Conservation (phyloP, 2,888 invertebrate genomes). For the Piscicola geometra region DNA sequence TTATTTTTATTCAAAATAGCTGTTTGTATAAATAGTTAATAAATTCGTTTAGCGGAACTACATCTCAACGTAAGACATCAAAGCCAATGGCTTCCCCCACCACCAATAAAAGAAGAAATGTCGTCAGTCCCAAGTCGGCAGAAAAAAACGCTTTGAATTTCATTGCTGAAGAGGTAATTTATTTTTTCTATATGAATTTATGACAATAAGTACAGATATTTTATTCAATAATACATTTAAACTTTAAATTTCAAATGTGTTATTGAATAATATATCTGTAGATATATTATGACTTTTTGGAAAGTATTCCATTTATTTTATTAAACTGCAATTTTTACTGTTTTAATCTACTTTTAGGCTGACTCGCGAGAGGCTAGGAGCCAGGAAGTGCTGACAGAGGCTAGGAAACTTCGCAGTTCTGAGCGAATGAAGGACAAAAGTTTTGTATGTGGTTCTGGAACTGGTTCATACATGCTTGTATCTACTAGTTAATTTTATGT, state of each 20-base stretch:
- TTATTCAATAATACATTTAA: too few relatives aligned
- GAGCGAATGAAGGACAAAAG: constrained; percentile 29
- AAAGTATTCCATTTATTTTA: too few relatives aligned
- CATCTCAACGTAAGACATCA: too few relatives aligned
- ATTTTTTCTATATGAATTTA: not conserved
- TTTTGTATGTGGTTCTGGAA: not conserved
- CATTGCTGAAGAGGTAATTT: constrained; percentile 35
- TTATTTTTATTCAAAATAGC: too few relatives aligned
- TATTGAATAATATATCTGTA: too few relatives aligned
- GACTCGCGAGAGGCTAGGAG: constrained; percentile 33
- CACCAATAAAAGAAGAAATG: constrained; percentile 27
- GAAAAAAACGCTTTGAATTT: constrained; percentile 36
- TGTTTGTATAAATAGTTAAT: too few relatives aligned
- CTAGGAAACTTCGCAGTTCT: constrained; percentile 23
- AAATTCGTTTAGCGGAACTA: too few relatives aligned
- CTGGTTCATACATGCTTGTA: not conserved
- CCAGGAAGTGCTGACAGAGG: constrained; percentile 31
- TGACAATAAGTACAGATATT: too few relatives aligned
- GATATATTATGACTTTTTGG: too few relatives aligned
- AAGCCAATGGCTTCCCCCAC: not conserved
- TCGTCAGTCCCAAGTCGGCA: constrained; percentile 28
- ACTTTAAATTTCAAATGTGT: too few relatives aligned
- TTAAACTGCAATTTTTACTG: too few relatives aligned
- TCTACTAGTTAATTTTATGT: not conserved
- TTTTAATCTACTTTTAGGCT: constrained; percentile 29